Base-by-base conservation (phyloP, 2,888 invertebrate species). In the Cosmia trapezina region DNA sequence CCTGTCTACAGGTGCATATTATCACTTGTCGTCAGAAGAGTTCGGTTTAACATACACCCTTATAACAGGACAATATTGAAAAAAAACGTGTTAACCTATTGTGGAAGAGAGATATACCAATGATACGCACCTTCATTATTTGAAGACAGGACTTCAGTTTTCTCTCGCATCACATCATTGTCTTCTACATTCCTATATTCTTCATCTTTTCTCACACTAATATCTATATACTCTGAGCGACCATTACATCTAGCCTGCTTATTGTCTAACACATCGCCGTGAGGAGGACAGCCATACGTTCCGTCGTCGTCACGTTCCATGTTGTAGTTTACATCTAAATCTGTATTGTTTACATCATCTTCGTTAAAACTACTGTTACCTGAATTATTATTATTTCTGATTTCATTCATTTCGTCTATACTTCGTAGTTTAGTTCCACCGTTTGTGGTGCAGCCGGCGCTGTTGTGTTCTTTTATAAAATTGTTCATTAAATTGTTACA, bases 111-210 rank as follows among this genome's bases (percentile, higher is more conserved):
- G 11, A 56, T 22, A 12, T 2, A 22, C 2, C 22, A 7, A 12
- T n/a, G 2, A 43, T 5, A 73, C 84, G 83, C 83, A 93, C 92
- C 93, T 88, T 89, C 80, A 61, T 76, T 70, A 75, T 73, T 84
- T 78, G 87, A 89, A 91, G 89, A 88, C 81, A 76, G n/a, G 0
- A 5, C 56, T 37, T 62, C 59, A 64, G 8, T 11, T 0, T 41
- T 56, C 9, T 54, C 63, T 33, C 47, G 49, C 0, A 17, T 14
- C n/a, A 4, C 41, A 12, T 57, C 73, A 9, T 70, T 28, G 8
- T 54, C 47, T 19, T 28, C 43, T 28, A 33, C n/a, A 51, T 53
- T 19, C 1, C 22, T 47, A 19, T 8, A 65, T 43, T 61, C 57
- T 17, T 81, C 74, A 57, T 81, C 73, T 45, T 73, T 70, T 65